Conservation (phyloP, 2,113 vertebrate genomes). For the Jaculus jaculus region DNA sequence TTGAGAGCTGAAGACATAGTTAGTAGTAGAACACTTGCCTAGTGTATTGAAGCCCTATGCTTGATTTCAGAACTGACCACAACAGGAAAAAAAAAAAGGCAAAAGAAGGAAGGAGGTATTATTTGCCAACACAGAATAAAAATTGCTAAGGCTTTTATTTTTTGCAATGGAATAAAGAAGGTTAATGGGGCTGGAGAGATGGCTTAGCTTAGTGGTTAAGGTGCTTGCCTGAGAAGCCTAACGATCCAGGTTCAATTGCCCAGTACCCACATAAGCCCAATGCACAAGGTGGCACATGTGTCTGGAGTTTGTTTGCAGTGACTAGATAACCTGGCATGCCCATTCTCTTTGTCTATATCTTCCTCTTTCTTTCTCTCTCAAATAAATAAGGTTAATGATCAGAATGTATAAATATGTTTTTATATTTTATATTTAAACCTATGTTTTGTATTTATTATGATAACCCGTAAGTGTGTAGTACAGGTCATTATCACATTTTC, state of each 20-base stretch:
- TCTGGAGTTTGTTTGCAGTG: no score
- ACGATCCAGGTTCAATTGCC: no score
- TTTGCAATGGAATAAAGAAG: neutral
- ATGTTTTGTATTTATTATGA: neutral
- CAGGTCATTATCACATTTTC: neutral
- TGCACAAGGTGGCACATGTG: no score
- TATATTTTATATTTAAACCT: neutral
- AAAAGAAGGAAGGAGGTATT: neutral
- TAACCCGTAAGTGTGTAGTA: neutral
- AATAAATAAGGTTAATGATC: neutral
- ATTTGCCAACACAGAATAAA: slow-evolving; percentile 29
- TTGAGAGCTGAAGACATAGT: neutral
- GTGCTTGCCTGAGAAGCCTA: no score
- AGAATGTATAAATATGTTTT: neutral
- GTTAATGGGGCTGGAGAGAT: neutral
- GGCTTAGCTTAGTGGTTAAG: no score
- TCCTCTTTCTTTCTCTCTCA: no score
- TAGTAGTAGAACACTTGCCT: neutral
- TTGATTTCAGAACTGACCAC: neutral
- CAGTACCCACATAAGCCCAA: no score
- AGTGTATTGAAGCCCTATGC: neutral
- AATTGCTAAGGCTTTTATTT: neutral
- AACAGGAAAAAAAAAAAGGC: no score
- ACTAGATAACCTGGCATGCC: no score
- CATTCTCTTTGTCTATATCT: no score